Conservation (phyloP, 2,888 invertebrate species). For the Notodonta dromedarius region DNA sequence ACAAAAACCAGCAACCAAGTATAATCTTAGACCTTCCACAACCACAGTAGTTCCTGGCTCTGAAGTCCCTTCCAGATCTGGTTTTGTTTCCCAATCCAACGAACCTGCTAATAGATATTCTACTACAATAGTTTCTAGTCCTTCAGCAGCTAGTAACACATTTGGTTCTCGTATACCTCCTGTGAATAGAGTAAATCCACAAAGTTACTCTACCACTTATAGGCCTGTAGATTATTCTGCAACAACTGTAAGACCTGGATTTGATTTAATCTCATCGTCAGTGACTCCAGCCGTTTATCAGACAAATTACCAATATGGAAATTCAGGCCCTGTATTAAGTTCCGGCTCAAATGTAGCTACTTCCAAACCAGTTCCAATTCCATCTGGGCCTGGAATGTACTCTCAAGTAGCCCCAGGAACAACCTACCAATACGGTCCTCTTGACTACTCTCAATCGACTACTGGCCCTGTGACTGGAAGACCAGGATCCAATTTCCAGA, state of each 20-base stretch:
- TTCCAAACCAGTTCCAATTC: not conserved
- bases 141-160: constrained; percentile 4
- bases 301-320: constrained; percentile 21
- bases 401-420: constrained; percentile 1
- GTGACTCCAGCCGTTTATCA: constrained; percentile 1
- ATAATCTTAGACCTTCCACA: constrained; percentile 6
- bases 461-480: constrained; percentile 14
- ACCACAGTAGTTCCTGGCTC: constrained; percentile 2
- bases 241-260: constrained; percentile 6
- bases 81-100: constrained; percentile 10
- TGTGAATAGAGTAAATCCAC: constrained; percentile 5
- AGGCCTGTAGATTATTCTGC: constrained; percentile 12
- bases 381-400: constrained; percentile 14
- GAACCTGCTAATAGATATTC: constrained; percentile 8
- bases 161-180: not conserved
- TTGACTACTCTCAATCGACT: constrained; percentile 9
- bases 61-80: not conserved
- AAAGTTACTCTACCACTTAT: constrained; percentile 19
- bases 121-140: constrained; percentile 9
- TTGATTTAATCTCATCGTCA: not conserved
- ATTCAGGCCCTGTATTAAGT: not conserved
- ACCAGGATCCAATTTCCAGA: not conserved
- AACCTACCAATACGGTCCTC: constrained; percentile 10
- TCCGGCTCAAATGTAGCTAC: not conserved
- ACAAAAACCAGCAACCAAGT: not conserved